Conservation (phyloP, 2,113 vertebrate species). For the Rana temporaria region DNA sequence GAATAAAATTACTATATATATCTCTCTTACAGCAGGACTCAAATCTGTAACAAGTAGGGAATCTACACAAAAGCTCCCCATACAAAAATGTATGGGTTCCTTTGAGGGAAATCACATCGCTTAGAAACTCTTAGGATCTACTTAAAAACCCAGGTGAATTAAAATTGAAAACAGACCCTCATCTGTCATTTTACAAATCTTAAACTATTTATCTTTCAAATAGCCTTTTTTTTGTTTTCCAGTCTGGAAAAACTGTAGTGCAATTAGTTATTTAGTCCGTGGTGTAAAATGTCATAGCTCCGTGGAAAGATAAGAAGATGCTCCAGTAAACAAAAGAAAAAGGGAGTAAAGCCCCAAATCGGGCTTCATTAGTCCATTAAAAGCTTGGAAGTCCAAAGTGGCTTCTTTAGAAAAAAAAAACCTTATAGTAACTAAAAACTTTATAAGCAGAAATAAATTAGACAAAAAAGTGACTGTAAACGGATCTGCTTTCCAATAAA, state of each 20-base stretch:
- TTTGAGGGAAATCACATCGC: slow-evolving; percentile 76
- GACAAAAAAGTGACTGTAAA: slow-evolving; percentile 77
- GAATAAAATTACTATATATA: slow-evolving; percentile 71
- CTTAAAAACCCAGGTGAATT: slow-evolving; percentile 86
- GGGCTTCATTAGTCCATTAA: slow-evolving; percentile 79
- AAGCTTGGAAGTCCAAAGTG: slow-evolving; percentile 78
- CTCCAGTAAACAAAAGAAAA: slow-evolving; percentile 84
- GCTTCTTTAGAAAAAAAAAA: slow-evolving; percentile 68
- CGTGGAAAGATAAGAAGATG: slow-evolving; percentile 84
- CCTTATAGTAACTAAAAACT: slow-evolving; percentile 65
- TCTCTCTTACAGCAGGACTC: slow-evolving; percentile 77
- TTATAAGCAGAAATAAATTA: slow-evolving; percentile 80
- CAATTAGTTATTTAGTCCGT: slow-evolving; percentile 86
- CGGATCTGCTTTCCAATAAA: slow-evolving; percentile 72
- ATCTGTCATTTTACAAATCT: slow-evolving; percentile 73
- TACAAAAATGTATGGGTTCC: slow-evolving; percentile 76
- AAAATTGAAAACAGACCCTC: slow-evolving; percentile 81
- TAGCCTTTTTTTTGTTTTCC: slow-evolving; percentile 72
- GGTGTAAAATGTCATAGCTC: slow-evolving; percentile 76
- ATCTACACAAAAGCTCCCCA: slow-evolving; percentile 76
- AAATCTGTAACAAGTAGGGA: slow-evolving; percentile 72
- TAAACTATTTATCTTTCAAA: slow-evolving; percentile 77
- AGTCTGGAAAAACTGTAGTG: slow-evolving; percentile 91
- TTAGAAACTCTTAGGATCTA: slow-evolving; percentile 82
- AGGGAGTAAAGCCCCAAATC: slow-evolving; percentile 72